These are phyloP conservation scores for Lipophrys pholis DNA, from an alignment of 2,113 vertebrate genomes.

Conservation along the genomic window DNA sequence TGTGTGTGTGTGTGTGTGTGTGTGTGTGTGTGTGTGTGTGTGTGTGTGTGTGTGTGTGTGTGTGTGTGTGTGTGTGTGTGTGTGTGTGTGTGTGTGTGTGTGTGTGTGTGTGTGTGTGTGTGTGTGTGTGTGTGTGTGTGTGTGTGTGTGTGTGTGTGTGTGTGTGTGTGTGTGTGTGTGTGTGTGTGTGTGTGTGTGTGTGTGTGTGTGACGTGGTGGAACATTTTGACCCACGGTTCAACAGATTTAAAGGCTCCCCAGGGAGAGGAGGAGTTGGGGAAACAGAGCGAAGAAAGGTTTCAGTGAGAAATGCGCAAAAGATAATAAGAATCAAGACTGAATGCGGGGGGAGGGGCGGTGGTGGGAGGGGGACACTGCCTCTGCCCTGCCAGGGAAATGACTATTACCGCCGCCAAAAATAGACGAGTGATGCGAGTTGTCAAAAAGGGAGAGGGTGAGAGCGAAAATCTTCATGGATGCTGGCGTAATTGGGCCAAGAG, in stretches of 20 bases:
- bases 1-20: no score
- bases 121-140: constrained; percentile 21
- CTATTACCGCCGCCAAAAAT: constrained; percentile 45
- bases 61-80: constrained; percentile 42
- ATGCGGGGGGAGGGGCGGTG: background rate
- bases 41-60: constrained; percentile 3
- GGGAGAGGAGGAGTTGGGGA: constrained; percentile 48
- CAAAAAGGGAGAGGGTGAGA: constrained; percentile 13
- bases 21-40: constrained; percentile 30
- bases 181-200: constrained; percentile 52
- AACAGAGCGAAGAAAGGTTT: constrained; percentile 34
- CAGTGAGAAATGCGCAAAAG: constrained; percentile 45
- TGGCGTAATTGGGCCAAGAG: constrained; percentile 14
- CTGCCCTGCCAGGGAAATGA: constrained; percentile 7
- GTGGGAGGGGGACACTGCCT: no score
- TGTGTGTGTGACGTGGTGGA: constrained; percentile 45
- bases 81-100: background rate
- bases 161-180: no score
- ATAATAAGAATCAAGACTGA: constrained; percentile 30
- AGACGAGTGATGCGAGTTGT: constrained; percentile 46
- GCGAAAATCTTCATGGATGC: constrained; percentile 28
- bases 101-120: constrained; percentile 40
- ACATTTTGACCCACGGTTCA: constrained; percentile 77
- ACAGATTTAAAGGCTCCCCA: constrained; percentile 67
- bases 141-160: constrained; percentile 17